phyloP scores from a whole-genome alignment of 2,113 vertebrate species.

The Brienomyrus brachyistius region DNA sequence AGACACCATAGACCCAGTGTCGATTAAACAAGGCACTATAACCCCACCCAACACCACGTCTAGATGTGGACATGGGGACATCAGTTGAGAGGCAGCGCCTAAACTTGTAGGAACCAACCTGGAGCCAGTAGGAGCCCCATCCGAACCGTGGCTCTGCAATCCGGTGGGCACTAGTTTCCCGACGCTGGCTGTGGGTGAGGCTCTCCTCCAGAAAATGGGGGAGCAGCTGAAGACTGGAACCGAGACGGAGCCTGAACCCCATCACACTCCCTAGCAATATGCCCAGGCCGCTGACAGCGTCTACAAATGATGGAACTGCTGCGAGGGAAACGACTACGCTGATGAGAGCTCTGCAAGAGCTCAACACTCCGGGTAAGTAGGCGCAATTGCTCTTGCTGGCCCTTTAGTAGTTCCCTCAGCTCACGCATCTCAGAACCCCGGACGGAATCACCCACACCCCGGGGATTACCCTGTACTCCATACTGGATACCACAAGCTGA shows the following conservation, averaged over 20 bases:
- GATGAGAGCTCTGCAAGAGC: neutral
- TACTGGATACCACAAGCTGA: neutral
- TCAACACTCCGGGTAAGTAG: conserved; percentile 2
- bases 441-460: neutral
- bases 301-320: neutral
- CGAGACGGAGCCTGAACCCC: neutral
- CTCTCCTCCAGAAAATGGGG: neutral
- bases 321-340: neutral
- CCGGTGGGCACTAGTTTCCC: conserved; percentile 27
- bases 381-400: conserved; percentile 22
- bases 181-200: neutral
- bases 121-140: conserved; percentile 3
- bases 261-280: conserved; percentile 24
- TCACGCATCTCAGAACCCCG: neutral
- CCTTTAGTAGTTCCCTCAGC: conserved; percentile 9
- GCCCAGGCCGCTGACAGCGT: neutral
- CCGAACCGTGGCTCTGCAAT: conserved; percentile 11
- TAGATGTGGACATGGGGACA: neutral
- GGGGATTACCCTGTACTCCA: neutral
- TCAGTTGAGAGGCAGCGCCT: neutral
- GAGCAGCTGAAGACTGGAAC: neutral
- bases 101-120: neutral
- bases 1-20: conserved; percentile 34
- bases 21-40: neutral
- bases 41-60: neutral